These are phyloP conservation scores for Colletes latitarsis DNA, from an alignment of 1,140 invertebrate genomes.

Conservation along the genomic window DNA sequence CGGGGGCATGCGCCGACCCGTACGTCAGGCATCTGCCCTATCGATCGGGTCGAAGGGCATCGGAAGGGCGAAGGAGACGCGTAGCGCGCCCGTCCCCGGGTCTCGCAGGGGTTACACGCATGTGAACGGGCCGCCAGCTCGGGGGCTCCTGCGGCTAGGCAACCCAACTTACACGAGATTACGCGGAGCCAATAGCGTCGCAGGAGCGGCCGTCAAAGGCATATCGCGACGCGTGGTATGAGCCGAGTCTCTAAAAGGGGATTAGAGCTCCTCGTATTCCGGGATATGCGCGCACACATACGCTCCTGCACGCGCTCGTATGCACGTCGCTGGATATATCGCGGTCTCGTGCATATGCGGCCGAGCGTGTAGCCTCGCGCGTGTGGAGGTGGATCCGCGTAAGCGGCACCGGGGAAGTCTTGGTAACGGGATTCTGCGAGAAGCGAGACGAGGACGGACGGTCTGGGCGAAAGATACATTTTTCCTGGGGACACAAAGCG, in stretches of 20 bases:
- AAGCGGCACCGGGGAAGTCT: slow-evolving; percentile 54
- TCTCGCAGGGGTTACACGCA: slow-evolving; percentile 55
- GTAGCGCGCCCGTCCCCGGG: slow-evolving; percentile 29
- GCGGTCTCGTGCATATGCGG: slow-evolving; percentile 23
- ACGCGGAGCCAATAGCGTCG: slow-evolving; percentile 76
- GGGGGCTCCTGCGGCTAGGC: slow-evolving; percentile 74
- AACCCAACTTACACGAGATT: slow-evolving; percentile 79
- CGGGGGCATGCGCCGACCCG: slow-evolving; percentile 72
- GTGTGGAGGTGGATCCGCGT: slow-evolving; percentile 25
- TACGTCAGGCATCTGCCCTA: slow-evolving; percentile 77
- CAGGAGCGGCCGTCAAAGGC: slow-evolving; percentile 78
- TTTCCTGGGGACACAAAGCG: slow-evolving; percentile 29
- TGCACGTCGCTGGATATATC: slow-evolving; percentile 27
- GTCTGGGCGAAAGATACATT: slow-evolving; percentile 46
- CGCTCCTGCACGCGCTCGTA: slow-evolving; percentile 15
- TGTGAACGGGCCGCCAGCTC: slow-evolving; percentile 50
- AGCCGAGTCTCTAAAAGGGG: slow-evolving; percentile 78
- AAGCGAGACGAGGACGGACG: slow-evolving; percentile 52
- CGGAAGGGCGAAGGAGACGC: slow-evolving; percentile 19
- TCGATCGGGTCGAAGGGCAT: slow-evolving; percentile 72
- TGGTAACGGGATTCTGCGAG: slow-evolving; percentile 63
- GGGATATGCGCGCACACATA: slow-evolving; percentile 61
- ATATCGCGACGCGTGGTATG: slow-evolving; percentile 77
- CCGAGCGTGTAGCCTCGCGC: not conserved
- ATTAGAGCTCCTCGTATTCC: slow-evolving; percentile 77